A percentile compares a stretch with the other conserved stretches of the same genome.
Conservation (phyloP, 2,113 vertebrate species). For the Epinephelus moara region DNA sequence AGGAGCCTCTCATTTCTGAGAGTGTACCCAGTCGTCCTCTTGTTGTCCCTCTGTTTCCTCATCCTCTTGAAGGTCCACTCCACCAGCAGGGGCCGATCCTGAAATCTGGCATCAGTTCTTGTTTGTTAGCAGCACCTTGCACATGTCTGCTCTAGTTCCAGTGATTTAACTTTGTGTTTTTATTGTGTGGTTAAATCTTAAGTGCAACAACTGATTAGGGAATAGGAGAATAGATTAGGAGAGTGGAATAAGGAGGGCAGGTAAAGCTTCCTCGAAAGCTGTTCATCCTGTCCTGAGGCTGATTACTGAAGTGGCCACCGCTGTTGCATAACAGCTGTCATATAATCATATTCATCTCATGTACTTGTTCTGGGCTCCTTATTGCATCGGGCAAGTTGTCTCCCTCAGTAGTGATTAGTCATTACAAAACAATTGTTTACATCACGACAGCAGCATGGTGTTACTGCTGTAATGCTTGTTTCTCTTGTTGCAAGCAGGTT, state of each 20-base stretch:
- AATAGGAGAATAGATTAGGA: constrained; percentile 4
- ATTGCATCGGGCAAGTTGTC: constrained; percentile 29
- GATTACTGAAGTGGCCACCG: constrained; percentile 69
- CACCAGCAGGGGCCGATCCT: constrained; percentile 35
- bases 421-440: constrained; percentile 41
- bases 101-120: neutral
- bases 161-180: constrained; percentile 2
- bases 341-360: constrained; percentile 72
- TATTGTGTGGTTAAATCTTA: neutral
- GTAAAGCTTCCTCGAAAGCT: constrained; percentile 32
- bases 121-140: neutral
- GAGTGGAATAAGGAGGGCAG: constrained; percentile 1
- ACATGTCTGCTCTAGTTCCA: neutral
- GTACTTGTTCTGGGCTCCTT: constrained; percentile 39
- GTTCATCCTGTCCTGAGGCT: constrained; percentile 54
- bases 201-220: neutral
- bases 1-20: constrained; percentile 18
- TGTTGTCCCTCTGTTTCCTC: neutral
- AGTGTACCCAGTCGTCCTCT: constrained; percentile 1
- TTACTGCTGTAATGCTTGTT: neutral
- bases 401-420: constrained; percentile 48
- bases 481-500: neutral
- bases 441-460: neutral
- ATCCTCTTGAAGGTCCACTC: constrained; percentile 55
- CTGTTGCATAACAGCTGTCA: constrained; percentile 72